These are phyloP conservation scores for Netelia inedita DNA, from an alignment of 2,888 invertebrate species.

Conservation along the genomic window DNA sequence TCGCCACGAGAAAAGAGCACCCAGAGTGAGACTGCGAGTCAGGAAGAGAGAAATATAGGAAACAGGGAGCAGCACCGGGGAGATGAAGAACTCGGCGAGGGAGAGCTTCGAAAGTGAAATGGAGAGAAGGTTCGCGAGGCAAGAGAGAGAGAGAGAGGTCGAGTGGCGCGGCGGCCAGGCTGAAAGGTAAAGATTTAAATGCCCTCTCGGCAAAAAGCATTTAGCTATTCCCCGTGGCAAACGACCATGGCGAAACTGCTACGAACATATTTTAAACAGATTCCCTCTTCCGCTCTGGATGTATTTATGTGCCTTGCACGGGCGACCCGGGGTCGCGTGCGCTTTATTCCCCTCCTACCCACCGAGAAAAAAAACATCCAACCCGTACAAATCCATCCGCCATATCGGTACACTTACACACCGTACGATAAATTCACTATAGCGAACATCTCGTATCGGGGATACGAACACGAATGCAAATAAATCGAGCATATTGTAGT, in stretches of 20 bases:
- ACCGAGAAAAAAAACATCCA: constrained; percentile 39
- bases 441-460: neutral
- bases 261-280: constrained; percentile 84
- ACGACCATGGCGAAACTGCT: constrained; percentile 84
- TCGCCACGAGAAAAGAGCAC: constrained; percentile 17
- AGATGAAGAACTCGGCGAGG: constrained; percentile 46
- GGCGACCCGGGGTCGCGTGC: constrained; percentile 72
- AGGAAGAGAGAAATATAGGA: constrained; percentile 51
- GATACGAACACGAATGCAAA: constrained; percentile 61
- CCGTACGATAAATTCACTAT: constrained; percentile 10
- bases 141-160: constrained; percentile 44
- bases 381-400: constrained; percentile 56
- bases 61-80: constrained; percentile 31
- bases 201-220: constrained; percentile 85
- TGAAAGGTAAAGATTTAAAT: constrained; percentile 85
- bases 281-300: constrained; percentile 82
- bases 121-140: constrained; percentile 49
- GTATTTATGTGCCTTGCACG: constrained; percentile 82
- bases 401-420: constrained; percentile 61
- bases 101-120: constrained; percentile 49
- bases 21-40: constrained; percentile 36
- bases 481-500: constrained; percentile 54
- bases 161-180: constrained; percentile 64
- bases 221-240: constrained; percentile 85
- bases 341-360: constrained; percentile 68